These are phyloP conservation scores for Spheniscus humboldti DNA, from an alignment of 2,797 vertebrate species.

Conservation along the genomic window DNA sequence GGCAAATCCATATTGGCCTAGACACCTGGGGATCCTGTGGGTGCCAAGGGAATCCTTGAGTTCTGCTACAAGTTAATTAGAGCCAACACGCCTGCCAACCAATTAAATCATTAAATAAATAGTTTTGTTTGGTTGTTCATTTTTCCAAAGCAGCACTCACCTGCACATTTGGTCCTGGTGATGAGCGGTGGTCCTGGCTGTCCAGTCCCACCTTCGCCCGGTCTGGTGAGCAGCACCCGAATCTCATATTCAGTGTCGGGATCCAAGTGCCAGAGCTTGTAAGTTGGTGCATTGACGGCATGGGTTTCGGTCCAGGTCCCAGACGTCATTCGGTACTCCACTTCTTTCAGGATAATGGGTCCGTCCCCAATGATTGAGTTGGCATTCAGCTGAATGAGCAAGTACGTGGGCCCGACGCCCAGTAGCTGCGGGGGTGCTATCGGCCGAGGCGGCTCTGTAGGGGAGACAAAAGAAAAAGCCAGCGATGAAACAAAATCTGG, in stretches of 20 bases:
- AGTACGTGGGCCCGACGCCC: conserved; percentile 91
- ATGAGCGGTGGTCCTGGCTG: conserved; percentile 91
- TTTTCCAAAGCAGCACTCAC: conserved; percentile 64
- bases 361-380: conserved; percentile 98
- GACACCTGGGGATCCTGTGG: not conserved
- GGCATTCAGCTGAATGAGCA: conserved; percentile 95
- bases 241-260: conserved; percentile 98
- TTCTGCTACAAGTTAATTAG: not conserved
- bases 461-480: not conserved
- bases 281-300: conserved; percentile 93
- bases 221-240: conserved; percentile 90
- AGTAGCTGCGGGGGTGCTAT: conserved; percentile 95
- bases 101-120: not conserved
- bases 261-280: conserved; percentile 97
- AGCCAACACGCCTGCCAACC: not conserved
- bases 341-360: conserved; percentile 95
- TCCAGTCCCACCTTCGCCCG: conserved; percentile 94
- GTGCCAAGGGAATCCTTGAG: not conserved
- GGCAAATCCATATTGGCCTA: not conserved
- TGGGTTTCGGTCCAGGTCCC: conserved; percentile 97
- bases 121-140: rapidly evolving
- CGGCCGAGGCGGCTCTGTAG: conserved; percentile 90
- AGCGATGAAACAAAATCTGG: not conserved
- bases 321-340: conserved; percentile 95
- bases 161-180: conserved; percentile 97